Evolutionary conservation across 1,140 invertebrate genomes (phyloP), one percentile per base, ranked within the genome.

Genomic region (Pectinophora gossypiella): DNA sequence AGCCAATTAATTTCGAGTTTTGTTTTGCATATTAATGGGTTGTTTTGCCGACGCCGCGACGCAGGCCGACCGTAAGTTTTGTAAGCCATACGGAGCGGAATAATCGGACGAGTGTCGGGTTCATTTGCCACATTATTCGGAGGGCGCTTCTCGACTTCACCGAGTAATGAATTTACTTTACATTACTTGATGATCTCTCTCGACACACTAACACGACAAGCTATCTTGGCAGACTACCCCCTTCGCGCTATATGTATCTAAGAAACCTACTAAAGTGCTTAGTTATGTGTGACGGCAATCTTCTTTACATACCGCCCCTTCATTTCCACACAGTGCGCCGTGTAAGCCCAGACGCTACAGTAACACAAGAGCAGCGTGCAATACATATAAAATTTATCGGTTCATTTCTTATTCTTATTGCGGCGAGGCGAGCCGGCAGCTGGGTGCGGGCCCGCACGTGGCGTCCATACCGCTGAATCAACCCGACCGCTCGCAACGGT

Each of bases 351-450:
- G 27, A 32, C 27, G 27, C 27, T 32, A 32, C 7, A 32, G 27
- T 32, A 32, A 32, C 27, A 32, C 1, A 32, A 32, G n/a, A n/a
- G n/a, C 22, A 32, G 6, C n/a, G 27, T 32, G 27, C 27, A 12
- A n/a, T 32, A 32, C 27, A 32, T 32, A 32, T 44, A 15, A 44
- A 74, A 76, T 76, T 72, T 76, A 77, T 77, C 71, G 71, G 72
- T 69, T 78, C 67, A 79, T 74, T 79, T 66, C 71, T 78, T 76
- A 78, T 83, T 80, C 76, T 81, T 76, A 82, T 82, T 78, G 69
- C 64, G 64, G 42, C 68, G 69, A 67, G 71, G 47, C 55, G 64
- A 49, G 42, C 59, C 57, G 59, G 64, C 57, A n/a, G n/a, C n/a
- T n/a, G n/a, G n/a, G n/a, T n/a, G n/a, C n/a, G n/a, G 62, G 12